Base-by-base conservation (phyloP, 2,113 vertebrate genomes). In the Bubo scandiacus region DNA sequence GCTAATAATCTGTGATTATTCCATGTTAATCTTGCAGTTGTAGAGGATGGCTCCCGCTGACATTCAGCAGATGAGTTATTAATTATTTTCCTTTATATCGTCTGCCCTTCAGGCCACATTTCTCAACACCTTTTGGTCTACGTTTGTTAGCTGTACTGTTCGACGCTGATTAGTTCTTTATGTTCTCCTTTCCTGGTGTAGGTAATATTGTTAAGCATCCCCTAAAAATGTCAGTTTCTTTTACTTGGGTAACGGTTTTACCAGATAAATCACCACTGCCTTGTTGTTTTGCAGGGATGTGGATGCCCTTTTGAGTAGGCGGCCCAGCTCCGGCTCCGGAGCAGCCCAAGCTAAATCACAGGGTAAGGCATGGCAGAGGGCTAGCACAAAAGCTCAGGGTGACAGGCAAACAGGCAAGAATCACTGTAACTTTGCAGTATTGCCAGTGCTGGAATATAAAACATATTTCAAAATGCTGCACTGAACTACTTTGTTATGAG, bases 401-500 rank as follows among this genome's bases (percentile, higher is more conserved):
- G 66, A 34, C 23, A 15, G 51, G 65, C 57, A 58, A 61, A 21
- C 18, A 11, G 63, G 47, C 6, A 20, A 71, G 74, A 81, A 57
- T 36, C 12, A 2, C 67, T 51, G 67, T 42, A 73, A 67, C 92
- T 57, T 79, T 34, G 52, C 45, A 15, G 63, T 7, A 9, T 30
- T 90, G 81, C 87, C 27, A 30, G 15, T 62, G 36, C 59, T 71
- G 80, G 83, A 84, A 75, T 68, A 78, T 17, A 11, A 54, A 43
- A 23, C 45, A 9, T 1, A 10, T 15, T 78, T 74, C 27, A 45
- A 87, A 90, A 63, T 4, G 81, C 87, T 72, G 52, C 75, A 15
- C 78, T 94, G 82, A 94, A 36, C 45, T 26, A 43, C 95, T 90
- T 92, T 75, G 72, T 90, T 88, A 52, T 32, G 87, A 97, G 93